These are phyloP conservation scores for Fregetta grallaria DNA, from an alignment of 2,113 vertebrate genomes.

Conservation along the genomic window DNA sequence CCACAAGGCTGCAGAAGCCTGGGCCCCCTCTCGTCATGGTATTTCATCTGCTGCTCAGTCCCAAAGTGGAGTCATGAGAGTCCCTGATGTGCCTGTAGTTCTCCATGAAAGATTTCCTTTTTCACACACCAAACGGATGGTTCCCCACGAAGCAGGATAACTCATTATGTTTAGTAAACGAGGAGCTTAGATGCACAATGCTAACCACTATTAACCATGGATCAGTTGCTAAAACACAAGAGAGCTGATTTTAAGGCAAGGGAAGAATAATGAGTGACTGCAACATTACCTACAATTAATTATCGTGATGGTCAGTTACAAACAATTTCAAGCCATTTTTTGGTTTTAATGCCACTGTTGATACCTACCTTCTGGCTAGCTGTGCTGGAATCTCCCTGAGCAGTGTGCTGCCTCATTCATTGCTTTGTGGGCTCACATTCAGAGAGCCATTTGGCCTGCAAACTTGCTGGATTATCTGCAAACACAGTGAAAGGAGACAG, in stretches of 20 bases:
- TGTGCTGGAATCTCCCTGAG: constrained; percentile 22
- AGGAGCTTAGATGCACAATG: background rate
- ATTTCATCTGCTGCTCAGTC: background rate
- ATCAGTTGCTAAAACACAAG: constrained; percentile 53
- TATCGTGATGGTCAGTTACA: constrained; percentile 51
- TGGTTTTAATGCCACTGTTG: constrained; percentile 29
- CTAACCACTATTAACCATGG: constrained; percentile 35
- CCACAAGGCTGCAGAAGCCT: background rate
- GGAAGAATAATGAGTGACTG: constrained; percentile 48
- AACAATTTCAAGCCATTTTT: constrained; percentile 54
- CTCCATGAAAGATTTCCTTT: background rate
- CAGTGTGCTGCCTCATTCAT: constrained; percentile 29
- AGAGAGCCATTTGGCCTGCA: constrained; percentile 68
- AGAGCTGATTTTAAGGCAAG: constrained; percentile 52
- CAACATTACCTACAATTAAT: constrained; percentile 60
- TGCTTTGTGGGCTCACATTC: constrained; percentile 58
- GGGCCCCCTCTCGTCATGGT: background rate
- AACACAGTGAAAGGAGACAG: constrained; percentile 70
- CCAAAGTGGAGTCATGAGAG: background rate
- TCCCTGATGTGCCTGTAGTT: background rate
- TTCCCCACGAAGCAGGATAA: constrained; percentile 14
- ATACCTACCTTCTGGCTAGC: constrained; percentile 41
- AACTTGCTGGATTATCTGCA: constrained; percentile 73
- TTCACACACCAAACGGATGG: background rate
- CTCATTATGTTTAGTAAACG: constrained; percentile 35